A percentile compares a stretch with the other conserved stretches of the same genome.
phyloP scores from a whole-genome alignment of 2,888 invertebrate genomes.

The Sinohyriopsis cumingii region DNA sequence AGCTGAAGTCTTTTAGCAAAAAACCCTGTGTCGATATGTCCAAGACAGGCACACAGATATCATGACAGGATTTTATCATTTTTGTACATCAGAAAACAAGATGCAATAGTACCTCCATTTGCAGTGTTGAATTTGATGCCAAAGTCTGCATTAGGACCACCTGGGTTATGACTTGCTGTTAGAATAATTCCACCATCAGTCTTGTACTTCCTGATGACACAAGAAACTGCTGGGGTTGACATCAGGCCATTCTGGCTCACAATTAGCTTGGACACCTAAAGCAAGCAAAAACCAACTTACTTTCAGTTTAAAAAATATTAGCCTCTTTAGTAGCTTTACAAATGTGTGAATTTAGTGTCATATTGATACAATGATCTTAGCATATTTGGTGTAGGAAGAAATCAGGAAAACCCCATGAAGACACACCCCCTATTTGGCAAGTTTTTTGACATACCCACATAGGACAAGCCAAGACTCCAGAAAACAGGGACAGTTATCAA shows the following conservation, averaged over 20 bases:
- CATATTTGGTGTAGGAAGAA: too few species aligned
- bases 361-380: too few species aligned
- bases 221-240: slow-evolving; percentile 97
- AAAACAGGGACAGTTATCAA: too few species aligned
- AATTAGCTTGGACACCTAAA: slow-evolving; percentile 85
- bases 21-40: too few species aligned
- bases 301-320: slow-evolving; percentile 1
- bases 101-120: slow-evolving; percentile 83
- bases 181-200: slow-evolving; percentile 93
- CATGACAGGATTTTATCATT: too few species aligned
- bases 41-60: too few species aligned
- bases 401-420: too few species aligned
- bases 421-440: too few species aligned
- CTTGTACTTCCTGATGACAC: slow-evolving; percentile 87
- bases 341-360: not conserved
- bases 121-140: slow-evolving; percentile 98
- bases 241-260: slow-evolving; percentile 96
- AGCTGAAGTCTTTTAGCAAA: too few species aligned
- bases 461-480: too few species aligned
- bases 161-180: slow-evolving; percentile 99
- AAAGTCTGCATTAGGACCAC: slow-evolving; percentile 97
- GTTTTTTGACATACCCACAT: too few species aligned
- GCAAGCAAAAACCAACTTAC: slow-evolving; percentile 1
- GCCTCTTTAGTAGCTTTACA: not conserved
- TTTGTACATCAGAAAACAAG: too few species aligned